A percentile compares a stretch with the other conserved stretches of the same genome.
phyloP scores from a whole-genome alignment of 2,113 vertebrate species.

The Mesoclemmys tuberculata region DNA sequence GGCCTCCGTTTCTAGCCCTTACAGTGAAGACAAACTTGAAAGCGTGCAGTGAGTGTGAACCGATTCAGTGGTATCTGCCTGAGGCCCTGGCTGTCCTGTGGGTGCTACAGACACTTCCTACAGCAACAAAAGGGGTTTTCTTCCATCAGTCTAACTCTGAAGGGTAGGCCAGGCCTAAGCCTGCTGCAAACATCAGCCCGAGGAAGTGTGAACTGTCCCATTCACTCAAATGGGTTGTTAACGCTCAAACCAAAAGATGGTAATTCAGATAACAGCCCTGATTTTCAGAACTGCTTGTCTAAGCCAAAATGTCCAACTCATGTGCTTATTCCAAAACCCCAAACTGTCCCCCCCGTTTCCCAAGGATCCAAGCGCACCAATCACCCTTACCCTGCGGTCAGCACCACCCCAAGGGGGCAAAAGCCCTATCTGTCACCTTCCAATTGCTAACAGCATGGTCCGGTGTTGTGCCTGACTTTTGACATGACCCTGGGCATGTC shows the following conservation, averaged over 20 bases:
- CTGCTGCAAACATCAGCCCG: background rate
- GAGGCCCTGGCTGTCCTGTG: background rate
- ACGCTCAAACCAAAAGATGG: background rate
- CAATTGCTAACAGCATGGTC: background rate
- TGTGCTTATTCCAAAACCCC: background rate
- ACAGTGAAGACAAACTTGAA: background rate
- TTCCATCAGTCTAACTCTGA: too few species aligned
- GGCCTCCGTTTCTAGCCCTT: background rate
- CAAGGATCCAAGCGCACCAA: too few species aligned
- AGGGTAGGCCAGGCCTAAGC: background rate
- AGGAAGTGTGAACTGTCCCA: background rate
- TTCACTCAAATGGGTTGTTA: background rate
- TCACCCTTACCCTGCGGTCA: too few species aligned
- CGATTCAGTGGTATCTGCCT: too few species aligned
- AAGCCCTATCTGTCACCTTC: background rate
- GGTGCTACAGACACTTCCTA: too few species aligned
- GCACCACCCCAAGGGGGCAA: background rate
- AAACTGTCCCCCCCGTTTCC: too few species aligned
- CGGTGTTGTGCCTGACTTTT: background rate
- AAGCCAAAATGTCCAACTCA: background rate
- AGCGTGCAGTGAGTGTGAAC: background rate
- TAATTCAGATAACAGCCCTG: background rate
- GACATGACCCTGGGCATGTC: background rate
- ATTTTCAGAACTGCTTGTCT: background rate
- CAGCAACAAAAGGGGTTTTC: too few species aligned